Percentiles rank a stretch among this genome's conserved stretches.
Conservation (phyloP, 1,140 invertebrate species). For the Cherax quadricarinatus region DNA sequence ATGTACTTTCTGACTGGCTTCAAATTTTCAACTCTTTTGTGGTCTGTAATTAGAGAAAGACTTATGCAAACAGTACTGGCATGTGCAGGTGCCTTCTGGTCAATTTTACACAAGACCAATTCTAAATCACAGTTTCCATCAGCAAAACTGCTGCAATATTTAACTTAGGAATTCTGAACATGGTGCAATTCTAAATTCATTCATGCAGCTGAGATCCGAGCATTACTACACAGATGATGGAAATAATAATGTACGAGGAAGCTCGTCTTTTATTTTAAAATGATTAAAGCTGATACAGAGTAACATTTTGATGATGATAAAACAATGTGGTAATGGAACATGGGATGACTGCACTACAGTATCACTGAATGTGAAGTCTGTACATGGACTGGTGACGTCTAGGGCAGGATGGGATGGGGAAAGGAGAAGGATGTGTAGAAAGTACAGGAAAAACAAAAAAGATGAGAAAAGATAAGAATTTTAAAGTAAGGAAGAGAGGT, state of each 20-base stretch:
- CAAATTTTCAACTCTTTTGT: too few species aligned
- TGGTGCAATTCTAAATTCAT: too few species aligned
- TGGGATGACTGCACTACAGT: conserved; percentile 67
- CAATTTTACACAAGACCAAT: too few species aligned
- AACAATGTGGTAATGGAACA: conserved; percentile 66
- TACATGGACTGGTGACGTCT: conserved; percentile 55
- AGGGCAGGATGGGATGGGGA: conserved; percentile 9
- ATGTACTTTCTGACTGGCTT: too few species aligned
- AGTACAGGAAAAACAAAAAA: background rate
- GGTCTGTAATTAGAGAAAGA: too few species aligned
- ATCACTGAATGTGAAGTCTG: conserved; percentile 61
- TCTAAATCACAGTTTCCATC: too few species aligned
- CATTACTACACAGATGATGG: background rate
- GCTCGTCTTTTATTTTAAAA: conserved; percentile 70
- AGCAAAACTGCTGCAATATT: too few species aligned
- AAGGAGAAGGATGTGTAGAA: background rate
- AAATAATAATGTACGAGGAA: conserved; percentile 60
- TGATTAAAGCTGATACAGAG: conserved; percentile 69
- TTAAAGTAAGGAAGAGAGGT: background rate
- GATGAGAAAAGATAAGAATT: background rate
- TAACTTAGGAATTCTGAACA: too few species aligned
- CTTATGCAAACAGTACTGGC: too few species aligned
- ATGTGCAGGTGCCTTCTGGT: too few species aligned
- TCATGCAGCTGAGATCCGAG: too few species aligned
- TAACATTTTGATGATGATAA: conserved; percentile 70